phyloP scores from a whole-genome alignment of 2,113 vertebrate species.

The Platysternon megacephalum region DNA sequence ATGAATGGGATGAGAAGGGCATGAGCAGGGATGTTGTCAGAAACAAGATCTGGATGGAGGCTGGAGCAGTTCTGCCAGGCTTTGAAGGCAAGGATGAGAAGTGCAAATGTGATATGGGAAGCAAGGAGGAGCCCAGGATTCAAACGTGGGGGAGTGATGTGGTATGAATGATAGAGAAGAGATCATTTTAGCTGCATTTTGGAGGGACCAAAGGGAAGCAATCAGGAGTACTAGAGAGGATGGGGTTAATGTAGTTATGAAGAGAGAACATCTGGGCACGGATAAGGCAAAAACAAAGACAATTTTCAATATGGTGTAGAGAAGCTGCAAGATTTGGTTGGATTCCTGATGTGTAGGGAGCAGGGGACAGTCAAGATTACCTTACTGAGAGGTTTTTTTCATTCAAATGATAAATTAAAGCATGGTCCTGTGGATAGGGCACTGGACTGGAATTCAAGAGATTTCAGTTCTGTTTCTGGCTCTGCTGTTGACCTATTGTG shows the following conservation, averaged over 20 bases:
- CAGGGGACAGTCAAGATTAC: neutral
- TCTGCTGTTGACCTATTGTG: neutral
- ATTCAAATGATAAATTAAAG: neutral
- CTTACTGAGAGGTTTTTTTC: neutral
- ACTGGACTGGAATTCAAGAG: neutral
- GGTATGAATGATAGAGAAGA: neutral
- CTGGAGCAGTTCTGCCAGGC: neutral
- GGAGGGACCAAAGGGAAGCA: neutral
- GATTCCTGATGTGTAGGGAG: neutral
- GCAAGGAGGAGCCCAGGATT: neutral
- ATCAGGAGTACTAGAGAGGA: neutral
- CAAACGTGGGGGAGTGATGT: neutral
- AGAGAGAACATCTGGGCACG: neutral
- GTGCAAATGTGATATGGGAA: accelerated
- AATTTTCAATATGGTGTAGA: neutral
- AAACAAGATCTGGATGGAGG: neutral
- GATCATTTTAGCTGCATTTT: neutral
- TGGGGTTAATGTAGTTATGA: neutral
- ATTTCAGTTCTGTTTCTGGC: neutral
- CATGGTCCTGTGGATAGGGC: neutral
- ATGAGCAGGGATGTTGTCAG: neutral
- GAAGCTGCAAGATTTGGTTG: neutral
- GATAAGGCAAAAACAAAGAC: neutral
- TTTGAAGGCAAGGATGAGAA: neutral
- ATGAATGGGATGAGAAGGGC: neutral